phyloP scores from a whole-genome alignment of 2,888 invertebrate genomes.

The Venusia cambrica region DNA sequence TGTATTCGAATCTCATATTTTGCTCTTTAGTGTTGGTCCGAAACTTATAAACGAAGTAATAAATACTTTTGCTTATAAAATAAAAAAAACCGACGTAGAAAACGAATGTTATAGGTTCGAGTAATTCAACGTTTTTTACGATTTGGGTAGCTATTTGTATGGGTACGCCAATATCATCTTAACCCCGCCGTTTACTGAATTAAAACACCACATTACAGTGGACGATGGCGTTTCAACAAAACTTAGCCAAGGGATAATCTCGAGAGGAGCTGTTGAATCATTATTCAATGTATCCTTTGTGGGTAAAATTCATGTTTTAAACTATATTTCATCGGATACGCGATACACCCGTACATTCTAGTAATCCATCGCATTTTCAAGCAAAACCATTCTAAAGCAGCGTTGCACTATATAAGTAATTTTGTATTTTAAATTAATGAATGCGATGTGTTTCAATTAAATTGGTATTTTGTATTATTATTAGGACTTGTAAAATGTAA shows the following conservation, averaged over 20 bases:
- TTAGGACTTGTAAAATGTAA: constrained; percentile 25
- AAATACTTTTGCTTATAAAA: no score
- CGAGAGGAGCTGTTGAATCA: neutral
- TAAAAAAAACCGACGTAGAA: constrained; percentile 1
- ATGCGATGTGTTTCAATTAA: constrained; percentile 37
- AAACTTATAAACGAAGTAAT: no score
- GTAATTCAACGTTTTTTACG: constrained; percentile 19
- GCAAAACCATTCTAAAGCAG: constrained; percentile 39
- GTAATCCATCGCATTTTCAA: constrained; percentile 39
- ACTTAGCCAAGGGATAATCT: neutral
- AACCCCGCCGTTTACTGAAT: no score
- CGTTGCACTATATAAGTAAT: constrained; percentile 42
- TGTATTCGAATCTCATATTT: constrained; percentile 22
- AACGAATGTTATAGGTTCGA: constrained; percentile 10
- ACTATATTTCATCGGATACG: no score
- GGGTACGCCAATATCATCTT: no score
- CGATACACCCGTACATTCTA: no score
- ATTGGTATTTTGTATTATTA: constrained; percentile 24
- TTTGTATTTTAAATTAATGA: constrained; percentile 31
- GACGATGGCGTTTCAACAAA: constrained; percentile 36
- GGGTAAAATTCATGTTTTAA: no score
- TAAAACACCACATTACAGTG: constrained; percentile 44
- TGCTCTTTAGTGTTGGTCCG: constrained; percentile 25
- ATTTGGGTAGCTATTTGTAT: constrained; percentile 25
- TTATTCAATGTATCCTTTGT: no score